Evolutionary conservation across 1,140 invertebrate species (phyloP).

Genomic region (Scaptomyza montana): DNA sequence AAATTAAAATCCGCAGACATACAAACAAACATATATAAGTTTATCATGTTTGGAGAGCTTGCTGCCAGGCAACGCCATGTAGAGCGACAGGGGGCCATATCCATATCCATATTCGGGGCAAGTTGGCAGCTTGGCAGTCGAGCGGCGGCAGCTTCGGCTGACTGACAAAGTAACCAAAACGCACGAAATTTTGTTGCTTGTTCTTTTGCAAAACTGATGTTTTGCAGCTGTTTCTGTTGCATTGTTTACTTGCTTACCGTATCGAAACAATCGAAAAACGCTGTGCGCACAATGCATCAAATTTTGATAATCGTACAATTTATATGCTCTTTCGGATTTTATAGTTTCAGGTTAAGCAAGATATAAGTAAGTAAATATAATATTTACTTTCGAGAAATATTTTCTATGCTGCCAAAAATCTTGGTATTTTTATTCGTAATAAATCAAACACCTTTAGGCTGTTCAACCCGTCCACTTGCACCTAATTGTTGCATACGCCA

Average conservation of each 20-base stretch:
- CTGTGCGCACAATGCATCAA: conserved; percentile 30
- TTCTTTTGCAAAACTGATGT: conserved; percentile 38
- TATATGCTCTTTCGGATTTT: conserved; percentile 35
- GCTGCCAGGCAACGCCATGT: conserved; percentile 43
- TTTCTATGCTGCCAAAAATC: neutral
- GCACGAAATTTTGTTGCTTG: conserved; percentile 24
- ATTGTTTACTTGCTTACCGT: conserved; percentile 67
- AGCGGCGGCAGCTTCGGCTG: neutral
- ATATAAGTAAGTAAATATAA: conserved; percentile 5
- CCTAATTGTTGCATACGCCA: no score
- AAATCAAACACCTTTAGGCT: no score
- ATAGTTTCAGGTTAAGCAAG: conserved; percentile 24
- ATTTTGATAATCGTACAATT: conserved; percentile 38
- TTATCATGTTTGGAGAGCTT: neutral
- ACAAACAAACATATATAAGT: conserved; percentile 27
- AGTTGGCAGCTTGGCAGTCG: conserved; percentile 20
- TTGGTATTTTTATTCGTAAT: no score
- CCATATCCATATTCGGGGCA: conserved; percentile 59
- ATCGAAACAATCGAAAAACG: neutral
- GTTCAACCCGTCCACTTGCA: no score
- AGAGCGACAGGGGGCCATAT: conserved; percentile 50
- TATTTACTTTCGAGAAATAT: neutral
- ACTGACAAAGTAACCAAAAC: conserved; percentile 43
- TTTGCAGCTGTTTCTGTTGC: conserved; percentile 59
- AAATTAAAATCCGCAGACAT: conserved; percentile 40